phyloP scores from a whole-genome alignment of 2,113 vertebrate genomes.

The Ptychochromis oligacanthus region DNA sequence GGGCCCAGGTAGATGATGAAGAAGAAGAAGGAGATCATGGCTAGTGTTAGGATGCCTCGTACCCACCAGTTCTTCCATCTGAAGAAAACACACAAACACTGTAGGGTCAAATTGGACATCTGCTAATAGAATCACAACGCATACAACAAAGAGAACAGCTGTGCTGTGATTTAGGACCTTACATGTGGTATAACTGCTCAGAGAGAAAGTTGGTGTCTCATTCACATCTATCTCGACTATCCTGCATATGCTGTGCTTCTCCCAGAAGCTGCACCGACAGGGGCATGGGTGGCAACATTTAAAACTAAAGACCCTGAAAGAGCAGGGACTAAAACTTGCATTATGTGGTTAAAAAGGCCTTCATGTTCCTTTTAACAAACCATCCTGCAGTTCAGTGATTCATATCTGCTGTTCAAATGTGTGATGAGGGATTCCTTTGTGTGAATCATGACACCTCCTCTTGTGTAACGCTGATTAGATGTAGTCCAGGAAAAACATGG shows the following conservation, averaged over 20 bases:
- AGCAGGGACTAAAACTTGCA: not conserved
- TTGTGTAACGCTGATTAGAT: not conserved
- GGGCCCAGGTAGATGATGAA: slow-evolving; percentile 98
- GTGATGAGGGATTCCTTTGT: not conserved
- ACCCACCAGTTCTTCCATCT: slow-evolving; percentile 99
- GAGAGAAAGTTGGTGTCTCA: no score
- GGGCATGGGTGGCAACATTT: not conserved
- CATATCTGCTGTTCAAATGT: not conserved
- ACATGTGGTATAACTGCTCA: no score
- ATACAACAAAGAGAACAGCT: not conserved
- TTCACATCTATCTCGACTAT: no score
- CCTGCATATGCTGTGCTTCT: no score
- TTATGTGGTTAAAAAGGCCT: not conserved
- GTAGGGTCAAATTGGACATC: not conserved
- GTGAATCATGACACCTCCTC: not conserved
- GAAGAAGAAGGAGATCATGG: slow-evolving; percentile 99
- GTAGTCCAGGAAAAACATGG: not conserved
- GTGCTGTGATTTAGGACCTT: no score
- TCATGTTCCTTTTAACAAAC: not conserved
- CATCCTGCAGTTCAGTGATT: not conserved
- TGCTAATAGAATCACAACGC: not conserved
- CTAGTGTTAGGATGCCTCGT: slow-evolving; percentile 94
- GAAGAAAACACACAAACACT: slow-evolving; percentile 4
- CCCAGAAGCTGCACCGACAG: no score
- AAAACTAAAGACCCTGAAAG: not conserved